These are phyloP conservation scores for Drosophila kanapiae DNA, from an alignment of 1,140 invertebrate species.

Conservation along the genomic window DNA sequence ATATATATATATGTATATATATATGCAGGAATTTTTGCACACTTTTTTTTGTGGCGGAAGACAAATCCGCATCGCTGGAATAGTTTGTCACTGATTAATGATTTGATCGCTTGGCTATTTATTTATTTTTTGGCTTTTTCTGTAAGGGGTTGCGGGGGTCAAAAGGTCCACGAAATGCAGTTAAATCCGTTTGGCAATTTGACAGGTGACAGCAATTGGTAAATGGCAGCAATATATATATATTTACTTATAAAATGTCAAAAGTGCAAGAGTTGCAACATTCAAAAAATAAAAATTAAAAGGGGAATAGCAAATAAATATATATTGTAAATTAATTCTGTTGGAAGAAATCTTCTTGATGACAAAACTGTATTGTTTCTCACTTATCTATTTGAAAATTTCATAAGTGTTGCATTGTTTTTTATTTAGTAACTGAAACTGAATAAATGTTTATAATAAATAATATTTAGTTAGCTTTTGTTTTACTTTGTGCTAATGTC, in stretches of 20 bases:
- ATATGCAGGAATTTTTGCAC: slow-evolving; percentile 5
- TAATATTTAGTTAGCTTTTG: slow-evolving; percentile 1
- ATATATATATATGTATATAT: too few relatives aligned
- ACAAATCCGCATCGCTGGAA: slow-evolving; percentile 33
- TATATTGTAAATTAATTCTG: too few relatives aligned
- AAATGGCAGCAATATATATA: neutral
- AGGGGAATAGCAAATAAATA: neutral
- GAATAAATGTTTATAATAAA: too few relatives aligned
- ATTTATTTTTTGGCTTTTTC: neutral
- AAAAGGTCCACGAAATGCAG: slow-evolving; percentile 21
- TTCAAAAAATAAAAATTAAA: too few relatives aligned
- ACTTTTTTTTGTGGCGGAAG: slow-evolving; percentile 26
- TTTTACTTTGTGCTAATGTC: slow-evolving; percentile 41
- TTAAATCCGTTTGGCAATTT: slow-evolving; percentile 7
- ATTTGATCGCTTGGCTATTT: slow-evolving; percentile 19
- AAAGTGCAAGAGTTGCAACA: slow-evolving; percentile 8
- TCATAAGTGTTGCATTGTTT: too few relatives aligned
- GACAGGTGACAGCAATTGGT: slow-evolving; percentile 23
- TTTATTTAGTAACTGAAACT: too few relatives aligned
- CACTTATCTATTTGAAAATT: too few relatives aligned
- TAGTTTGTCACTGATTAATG: slow-evolving; percentile 45
- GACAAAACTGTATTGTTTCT: neutral
- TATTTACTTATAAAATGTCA: slow-evolving; percentile 21
- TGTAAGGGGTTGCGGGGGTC: slow-evolving; percentile 5
- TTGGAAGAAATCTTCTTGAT: too few relatives aligned